phyloP scores from a whole-genome alignment of 2,888 invertebrate species.

The Epinotia nisella region DNA sequence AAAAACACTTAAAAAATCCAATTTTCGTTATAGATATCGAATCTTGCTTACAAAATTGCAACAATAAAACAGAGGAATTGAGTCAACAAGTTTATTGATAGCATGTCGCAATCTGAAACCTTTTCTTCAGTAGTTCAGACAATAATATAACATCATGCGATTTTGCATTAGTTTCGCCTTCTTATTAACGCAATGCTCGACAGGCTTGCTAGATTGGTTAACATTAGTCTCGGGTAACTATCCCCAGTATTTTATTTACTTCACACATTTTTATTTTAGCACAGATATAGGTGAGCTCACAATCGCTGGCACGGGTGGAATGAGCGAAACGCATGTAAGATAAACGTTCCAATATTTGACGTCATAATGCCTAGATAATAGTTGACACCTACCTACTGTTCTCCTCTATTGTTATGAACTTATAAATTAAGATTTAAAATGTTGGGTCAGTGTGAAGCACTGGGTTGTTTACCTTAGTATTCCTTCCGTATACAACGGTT shows the following conservation, averaged over 20 bases:
- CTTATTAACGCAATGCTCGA: slow-evolving; percentile 1
- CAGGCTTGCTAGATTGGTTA: neutral
- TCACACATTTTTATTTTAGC: neutral
- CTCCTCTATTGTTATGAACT: no score
- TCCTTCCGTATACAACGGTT: no score
- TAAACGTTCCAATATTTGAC: neutral
- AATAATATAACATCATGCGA: slow-evolving; percentile 10
- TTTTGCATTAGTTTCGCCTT: slow-evolving; percentile 2
- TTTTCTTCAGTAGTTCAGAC: neutral
- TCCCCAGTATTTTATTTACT: neutral
- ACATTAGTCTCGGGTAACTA: slow-evolving; percentile 5
- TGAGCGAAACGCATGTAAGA: neutral
- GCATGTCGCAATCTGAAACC: neutral
- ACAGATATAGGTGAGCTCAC: neutral
- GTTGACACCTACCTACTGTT: no score
- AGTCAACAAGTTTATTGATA: slow-evolving; percentile 1
- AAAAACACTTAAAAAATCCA: neutral
- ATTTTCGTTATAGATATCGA: neutral
- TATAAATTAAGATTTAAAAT: no score
- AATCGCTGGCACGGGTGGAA: neutral
- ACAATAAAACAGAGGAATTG: slow-evolving; percentile 3
- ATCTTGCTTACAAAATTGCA: slow-evolving; percentile 5
- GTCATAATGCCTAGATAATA: neutral
- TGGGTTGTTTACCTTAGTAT: no score
- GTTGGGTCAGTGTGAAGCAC: no score